Evolutionary conservation across 1,140 invertebrate genomes (phyloP), one percentile per base, ranked within the genome.

Genomic region (Zaprionus kolodkinae): DNA sequence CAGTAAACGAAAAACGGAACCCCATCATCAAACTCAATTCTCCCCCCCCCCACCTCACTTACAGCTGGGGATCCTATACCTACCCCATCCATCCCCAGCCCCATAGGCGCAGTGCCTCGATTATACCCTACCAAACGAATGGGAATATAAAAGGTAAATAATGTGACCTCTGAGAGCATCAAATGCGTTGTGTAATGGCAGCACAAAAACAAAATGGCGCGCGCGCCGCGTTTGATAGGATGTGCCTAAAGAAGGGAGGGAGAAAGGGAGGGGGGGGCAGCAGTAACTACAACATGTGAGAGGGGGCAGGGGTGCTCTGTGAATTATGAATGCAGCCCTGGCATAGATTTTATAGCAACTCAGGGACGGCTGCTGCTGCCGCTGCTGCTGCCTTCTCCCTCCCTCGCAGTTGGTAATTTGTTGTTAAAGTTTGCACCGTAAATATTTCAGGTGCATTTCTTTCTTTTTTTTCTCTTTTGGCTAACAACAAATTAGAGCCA

Each of bases 111-210:
- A 6, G n/a, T n/a, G 6, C 40, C 2, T 45, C 40, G 40, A 45
- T 45, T 45, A 45, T 45, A 13, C 48, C 55, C 43, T 43, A 55
- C 50, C 65, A 72, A 69, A 79, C 76, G 83, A 87, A 87, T 87
- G 85, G 81, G 85, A 85, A 89, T 88, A 88, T 88, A 88, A 88
- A 88, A 88, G 85, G 85, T 85, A 88, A 88, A 89, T 88, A 88
- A 88, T 88, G 85, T 88, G 85, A 88, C 85, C 85, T 88, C 81
- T 85, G 85, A 88, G 85, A 89, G 81, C 84, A 87, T 87, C 86
- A 85, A 88, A 85, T 88, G 84, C 85, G 86, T 88, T 88, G 73
- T 78, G 78, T 85, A 89, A 89, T 89, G 78, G 75, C 72, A 48
- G 69, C 60, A n/a, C 40, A 15, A 69, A 75, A 85, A 78, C 62